Conservation (phyloP, 2,888 invertebrate species). For the Myathropa florea region DNA sequence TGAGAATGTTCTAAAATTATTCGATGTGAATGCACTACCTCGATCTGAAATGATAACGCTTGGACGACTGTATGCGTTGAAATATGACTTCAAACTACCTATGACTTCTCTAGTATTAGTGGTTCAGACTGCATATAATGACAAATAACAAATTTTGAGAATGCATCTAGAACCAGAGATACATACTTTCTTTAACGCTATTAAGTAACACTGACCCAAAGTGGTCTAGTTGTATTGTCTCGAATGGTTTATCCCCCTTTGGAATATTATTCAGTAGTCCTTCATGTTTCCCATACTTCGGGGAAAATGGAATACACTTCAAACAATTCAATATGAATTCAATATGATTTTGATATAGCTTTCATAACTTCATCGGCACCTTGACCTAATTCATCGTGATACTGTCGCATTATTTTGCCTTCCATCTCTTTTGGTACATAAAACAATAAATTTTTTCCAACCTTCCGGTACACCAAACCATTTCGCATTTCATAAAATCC, state of each 20-base stretch:
- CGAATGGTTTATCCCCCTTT: slow-evolving; percentile 28
- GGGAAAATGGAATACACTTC: slow-evolving; percentile 75
- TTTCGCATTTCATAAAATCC: slow-evolving; percentile 58
- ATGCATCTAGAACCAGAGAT: slow-evolving; percentile 40
- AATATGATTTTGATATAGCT: slow-evolving; percentile 64
- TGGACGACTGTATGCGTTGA: slow-evolving; percentile 11
- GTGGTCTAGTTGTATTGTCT: slow-evolving; percentile 78
- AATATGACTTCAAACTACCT: slow-evolving; percentile 23
- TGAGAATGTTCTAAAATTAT: slow-evolving; percentile 10
- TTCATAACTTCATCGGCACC: slow-evolving; percentile 21
- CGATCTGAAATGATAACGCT: slow-evolving; percentile 22
- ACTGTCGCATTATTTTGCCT: not conserved
- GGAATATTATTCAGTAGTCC: slow-evolving; percentile 58
- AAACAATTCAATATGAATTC: slow-evolving; percentile 74
- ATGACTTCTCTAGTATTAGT: slow-evolving; percentile 31
- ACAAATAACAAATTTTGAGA: slow-evolving; percentile 75
- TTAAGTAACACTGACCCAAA: slow-evolving; percentile 77
- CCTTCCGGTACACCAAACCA: slow-evolving; percentile 53
- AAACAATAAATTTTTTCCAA: slow-evolving; percentile 25
- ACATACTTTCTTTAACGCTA: slow-evolving; percentile 72
- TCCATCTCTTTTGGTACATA: slow-evolving; percentile 34
- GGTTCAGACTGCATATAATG: slow-evolving; percentile 60
- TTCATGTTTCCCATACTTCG: slow-evolving; percentile 73
- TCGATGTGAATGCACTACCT: slow-evolving; percentile 25
- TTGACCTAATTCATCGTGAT: slow-evolving; percentile 35